Evolutionary conservation across 2,797 vertebrate species (phyloP).

Genomic region (Salmo trutta): DNA sequence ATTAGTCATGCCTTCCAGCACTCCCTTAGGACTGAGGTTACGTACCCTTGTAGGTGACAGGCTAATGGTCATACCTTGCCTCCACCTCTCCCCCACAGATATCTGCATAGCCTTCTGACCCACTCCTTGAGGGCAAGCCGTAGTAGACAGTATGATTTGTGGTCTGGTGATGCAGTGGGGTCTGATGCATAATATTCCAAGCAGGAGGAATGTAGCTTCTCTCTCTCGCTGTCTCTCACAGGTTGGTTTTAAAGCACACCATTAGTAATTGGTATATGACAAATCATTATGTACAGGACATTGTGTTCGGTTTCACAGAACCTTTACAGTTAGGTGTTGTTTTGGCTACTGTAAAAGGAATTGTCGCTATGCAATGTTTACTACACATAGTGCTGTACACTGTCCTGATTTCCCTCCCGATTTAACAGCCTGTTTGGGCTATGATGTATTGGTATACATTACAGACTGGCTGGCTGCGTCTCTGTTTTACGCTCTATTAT

Average conservation of each 20-base stretch:
- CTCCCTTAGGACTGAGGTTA: neutral
- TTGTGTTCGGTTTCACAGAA: neutral
- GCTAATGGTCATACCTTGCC: no score
- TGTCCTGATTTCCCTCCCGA: neutral
- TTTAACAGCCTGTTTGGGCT: neutral
- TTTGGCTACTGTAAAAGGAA: neutral
- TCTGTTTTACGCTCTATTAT: neutral
- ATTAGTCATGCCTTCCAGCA: constrained; percentile 28
- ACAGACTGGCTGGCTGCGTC: neutral
- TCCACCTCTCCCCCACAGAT: no score
- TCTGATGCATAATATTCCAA: no score
- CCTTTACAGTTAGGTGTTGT: neutral
- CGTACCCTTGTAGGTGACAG: neutral
- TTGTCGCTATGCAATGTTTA: neutral
- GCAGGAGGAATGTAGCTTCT: neutral
- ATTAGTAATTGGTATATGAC: neutral
- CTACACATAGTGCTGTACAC: neutral
- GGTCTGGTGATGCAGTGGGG: no score
- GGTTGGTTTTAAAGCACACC: neutral
- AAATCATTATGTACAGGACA: neutral
- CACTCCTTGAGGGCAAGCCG: no score
- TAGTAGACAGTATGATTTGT: no score
- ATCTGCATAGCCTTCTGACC: no score
- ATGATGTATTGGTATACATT: neutral
- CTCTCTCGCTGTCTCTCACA: neutral